Percentiles rank a stretch among this genome's conserved stretches.
These are phyloP conservation scores for Diplogasteroides magnus DNA, from an alignment of 1,140 invertebrate species.

Conservation along the genomic window DNA sequence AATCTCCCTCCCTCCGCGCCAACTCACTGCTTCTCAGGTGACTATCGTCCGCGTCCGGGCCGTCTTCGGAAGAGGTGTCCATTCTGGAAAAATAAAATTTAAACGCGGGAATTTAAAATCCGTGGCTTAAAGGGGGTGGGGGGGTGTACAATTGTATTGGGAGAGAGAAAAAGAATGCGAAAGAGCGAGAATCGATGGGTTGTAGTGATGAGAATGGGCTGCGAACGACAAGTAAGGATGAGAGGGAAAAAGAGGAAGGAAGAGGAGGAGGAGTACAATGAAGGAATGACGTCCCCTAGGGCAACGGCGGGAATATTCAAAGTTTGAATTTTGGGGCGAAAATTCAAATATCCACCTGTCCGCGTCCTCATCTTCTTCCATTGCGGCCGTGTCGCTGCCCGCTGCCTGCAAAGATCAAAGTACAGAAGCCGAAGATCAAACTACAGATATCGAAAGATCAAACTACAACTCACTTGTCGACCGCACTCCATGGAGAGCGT, in stretches of 20 bases:
- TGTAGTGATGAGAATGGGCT: neutral
- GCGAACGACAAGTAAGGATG: neutral
- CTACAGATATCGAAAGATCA: neutral
- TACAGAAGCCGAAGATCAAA: too few species aligned
- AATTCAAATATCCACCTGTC: too few species aligned
- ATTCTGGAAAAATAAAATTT: neutral
- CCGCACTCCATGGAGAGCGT: constrained; percentile 2
- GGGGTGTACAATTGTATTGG: too few species aligned
- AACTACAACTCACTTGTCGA: neutral
- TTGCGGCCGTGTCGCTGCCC: too few species aligned
- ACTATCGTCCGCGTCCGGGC: neutral
- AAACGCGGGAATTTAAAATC: neutral
- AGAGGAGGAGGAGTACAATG: neutral
- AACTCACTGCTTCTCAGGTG: neutral
- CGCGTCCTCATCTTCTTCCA: too few species aligned
- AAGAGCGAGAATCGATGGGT: neutral
- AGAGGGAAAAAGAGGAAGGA: neutral
- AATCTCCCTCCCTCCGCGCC: neutral
- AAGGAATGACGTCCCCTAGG: too few species aligned
- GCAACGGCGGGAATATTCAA: too few species aligned
- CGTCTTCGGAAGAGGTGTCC: neutral
- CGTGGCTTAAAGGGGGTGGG: too few species aligned
- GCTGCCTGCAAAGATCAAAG: too few species aligned
- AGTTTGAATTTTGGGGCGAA: too few species aligned
- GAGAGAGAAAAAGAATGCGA: neutral